Base-by-base conservation (phyloP, 1,140 invertebrate genomes). In the Parasteatoda tepidariorum region DNA sequence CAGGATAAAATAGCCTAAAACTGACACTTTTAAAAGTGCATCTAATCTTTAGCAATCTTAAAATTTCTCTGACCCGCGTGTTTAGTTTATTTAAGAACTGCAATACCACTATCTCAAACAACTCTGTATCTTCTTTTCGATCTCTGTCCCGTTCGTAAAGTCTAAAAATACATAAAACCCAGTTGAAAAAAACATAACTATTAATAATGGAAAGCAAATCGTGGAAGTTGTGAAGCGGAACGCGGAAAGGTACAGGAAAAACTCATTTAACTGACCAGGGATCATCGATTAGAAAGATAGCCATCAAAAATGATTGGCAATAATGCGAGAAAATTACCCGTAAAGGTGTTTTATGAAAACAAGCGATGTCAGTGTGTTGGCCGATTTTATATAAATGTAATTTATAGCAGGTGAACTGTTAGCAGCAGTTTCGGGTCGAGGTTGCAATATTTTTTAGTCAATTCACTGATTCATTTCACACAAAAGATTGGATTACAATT, bases 241-340 rank as follows among this genome's bases (percentile, higher is more conserved):
- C 41, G 54, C 41, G 68, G 57, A 71, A 41, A 48, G 34, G 48
- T 71, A 71, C 68, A 71, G 68, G 68, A 30, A 71, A 71, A 71
- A 55, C 30, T 24, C 48, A 71, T 71, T 71, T 71, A n/a, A 71
- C 68, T 31, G 48, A 71, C 57, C 68, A 57, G 22, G 30, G 48
- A 48, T 31, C 68, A 71, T 71, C 68, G 68, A 71, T 71, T 71
- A 48, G 26, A 28, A 6, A 18, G n/a, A 22, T n/a, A 15, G 7
- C n/a, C 30, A n/a, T 7, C 30, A 33, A 11, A 2, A 1, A 7
- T 59, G 13, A 7, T 59, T 59, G 57, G 11, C 57, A 24, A 48
- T 11, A 48, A 48, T 1, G 22, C 57, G 57, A 22, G 22, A 66
- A 64, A 64, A n/a, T 6, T 15, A 33, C 24, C 24, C 66, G 22